Base-by-base conservation (phyloP, 2,797 vertebrate genomes). In the Micropoecilia bifurca region DNA sequence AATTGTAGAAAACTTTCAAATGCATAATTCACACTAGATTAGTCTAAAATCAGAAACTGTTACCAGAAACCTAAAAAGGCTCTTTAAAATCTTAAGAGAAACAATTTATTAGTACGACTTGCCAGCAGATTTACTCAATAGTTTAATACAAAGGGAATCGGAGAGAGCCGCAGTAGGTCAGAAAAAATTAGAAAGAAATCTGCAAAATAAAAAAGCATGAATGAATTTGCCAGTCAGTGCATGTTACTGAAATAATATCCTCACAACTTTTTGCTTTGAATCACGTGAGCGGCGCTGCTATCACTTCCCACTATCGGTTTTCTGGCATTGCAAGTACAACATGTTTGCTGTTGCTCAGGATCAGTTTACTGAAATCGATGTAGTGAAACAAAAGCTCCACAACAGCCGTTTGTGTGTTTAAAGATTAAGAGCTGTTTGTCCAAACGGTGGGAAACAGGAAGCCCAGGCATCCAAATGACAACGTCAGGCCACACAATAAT, bases 261-360 rank as follows among this genome's bases (percentile, higher is more conserved):
- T 68, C 33, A 7, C 46, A 7, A 13, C 47, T 68, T 69, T 74
- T 28, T n/a, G 10, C 30, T 55, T 12, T 71, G 2, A 36, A 71
- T n/a, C 22, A 76, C 8, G 6, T 28, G 72, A 76, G 48, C 75
- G 20, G 25, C 39, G 74, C 39, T 36, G 69, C 46, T 72, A 6
- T 82, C 74, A 76, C 36, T 73, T 80, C 55, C 16, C 43, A 28
- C 66, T 77, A 68, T 89, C 76, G 46, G 50, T 33, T 84, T 85
- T 66, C 74, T 39, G 20, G 13, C 22, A 10, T 30, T 81, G 48
- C 57, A 74, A 71, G 76, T 59, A 77, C 81, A 85, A 74, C 43
- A 25, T 85, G 83, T 82, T 84, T 82, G 76, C 48, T 75, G 50
- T 3, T 1, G 59, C 77, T 43, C 20, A 73, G 73, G 80, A 69